Percentiles rank a stretch among this genome's conserved stretches.
Evolutionary conservation across 2,888 invertebrate genomes (phyloP).

Genomic region (Agelastica alni): DNA sequence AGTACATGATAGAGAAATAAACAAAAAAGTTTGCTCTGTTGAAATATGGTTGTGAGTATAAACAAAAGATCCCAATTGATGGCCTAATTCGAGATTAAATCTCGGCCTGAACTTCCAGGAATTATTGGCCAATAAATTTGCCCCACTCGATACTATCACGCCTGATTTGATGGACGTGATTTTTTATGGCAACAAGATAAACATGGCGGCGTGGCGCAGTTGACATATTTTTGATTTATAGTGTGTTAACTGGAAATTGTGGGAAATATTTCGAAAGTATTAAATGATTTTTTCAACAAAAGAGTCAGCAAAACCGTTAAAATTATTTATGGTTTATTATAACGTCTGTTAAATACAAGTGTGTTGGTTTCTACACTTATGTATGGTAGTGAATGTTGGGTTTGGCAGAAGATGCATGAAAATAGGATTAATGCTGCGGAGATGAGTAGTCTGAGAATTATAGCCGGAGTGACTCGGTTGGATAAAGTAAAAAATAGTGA

Average conservation of each 20-base stretch:
- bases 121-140: slow-evolving; percentile 13
- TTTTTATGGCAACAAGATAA: slow-evolving; percentile 21
- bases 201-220: slow-evolving; percentile 10
- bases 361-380: too few species aligned
- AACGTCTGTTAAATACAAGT: too few species aligned
- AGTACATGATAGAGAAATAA: background rate
- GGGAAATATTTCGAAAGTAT: slow-evolving; percentile 4
- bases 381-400: too few species aligned
- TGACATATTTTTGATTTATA: slow-evolving; percentile 15
- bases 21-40: slow-evolving; percentile 1
- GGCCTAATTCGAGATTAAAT: slow-evolving; percentile 19
- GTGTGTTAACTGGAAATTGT: slow-evolving; percentile 12
- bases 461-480: too few species aligned
- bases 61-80: slow-evolving; percentile 23
- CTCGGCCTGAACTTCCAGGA: slow-evolving; percentile 13
- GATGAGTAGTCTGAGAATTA: too few species aligned
- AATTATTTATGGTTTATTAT: background rate
- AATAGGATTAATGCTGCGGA: too few species aligned
- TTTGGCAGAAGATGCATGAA: too few species aligned
- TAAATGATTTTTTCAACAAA: background rate
- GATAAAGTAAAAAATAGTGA: too few species aligned
- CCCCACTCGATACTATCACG: slow-evolving; percentile 14
- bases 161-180: slow-evolving; percentile 12
- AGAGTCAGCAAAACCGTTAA: background rate
- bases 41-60: slow-evolving; percentile 11